phyloP scores from a whole-genome alignment of 2,888 invertebrate species.

The Drosophila conformis region DNA sequence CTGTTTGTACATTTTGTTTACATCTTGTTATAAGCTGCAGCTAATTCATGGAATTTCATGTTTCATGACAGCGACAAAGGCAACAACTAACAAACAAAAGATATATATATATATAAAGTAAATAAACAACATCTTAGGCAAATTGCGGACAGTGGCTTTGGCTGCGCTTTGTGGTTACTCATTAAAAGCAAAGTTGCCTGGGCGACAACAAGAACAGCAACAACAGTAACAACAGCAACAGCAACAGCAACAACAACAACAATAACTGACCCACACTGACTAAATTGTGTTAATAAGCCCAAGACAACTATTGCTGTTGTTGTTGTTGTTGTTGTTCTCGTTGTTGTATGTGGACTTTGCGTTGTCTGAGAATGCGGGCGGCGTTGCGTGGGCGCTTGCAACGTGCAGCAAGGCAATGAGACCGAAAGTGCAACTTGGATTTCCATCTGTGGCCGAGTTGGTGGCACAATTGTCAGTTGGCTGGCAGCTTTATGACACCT shows the following conservation, averaged over 20 bases:
- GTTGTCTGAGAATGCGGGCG: slow-evolving; percentile 67
- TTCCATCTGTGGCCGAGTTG: slow-evolving; percentile 19
- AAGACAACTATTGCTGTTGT: slow-evolving; percentile 4
- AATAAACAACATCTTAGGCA: slow-evolving; percentile 15
- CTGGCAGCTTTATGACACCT: slow-evolving; percentile 71
- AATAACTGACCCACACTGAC: slow-evolving; percentile 40
- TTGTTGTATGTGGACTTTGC: slow-evolving; percentile 28
- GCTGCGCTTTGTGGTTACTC: slow-evolving; percentile 51
- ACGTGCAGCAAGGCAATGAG: slow-evolving; percentile 16
- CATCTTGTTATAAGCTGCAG: slow-evolving; percentile 14
- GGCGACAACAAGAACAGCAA: slow-evolving; percentile 22
- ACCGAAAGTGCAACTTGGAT: slow-evolving; percentile 48
- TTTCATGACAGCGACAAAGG: slow-evolving; percentile 42
- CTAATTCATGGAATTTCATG: slow-evolving; percentile 62
- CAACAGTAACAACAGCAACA: background rate
- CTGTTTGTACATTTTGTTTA: background rate
- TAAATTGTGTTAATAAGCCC: slow-evolving; percentile 50
- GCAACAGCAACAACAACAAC: slow-evolving; percentile 11
- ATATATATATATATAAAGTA: background rate
- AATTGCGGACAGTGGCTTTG: slow-evolving; percentile 22
- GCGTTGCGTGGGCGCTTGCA: slow-evolving; percentile 50
- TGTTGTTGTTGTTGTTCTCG: background rate
- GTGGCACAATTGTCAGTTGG: slow-evolving; percentile 48
- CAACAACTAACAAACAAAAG: slow-evolving; percentile 7
- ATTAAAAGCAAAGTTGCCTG: slow-evolving; percentile 55